These are phyloP conservation scores for Bos indicus DNA, from an alignment of 2,113 vertebrate genomes.

Conservation along the genomic window DNA sequence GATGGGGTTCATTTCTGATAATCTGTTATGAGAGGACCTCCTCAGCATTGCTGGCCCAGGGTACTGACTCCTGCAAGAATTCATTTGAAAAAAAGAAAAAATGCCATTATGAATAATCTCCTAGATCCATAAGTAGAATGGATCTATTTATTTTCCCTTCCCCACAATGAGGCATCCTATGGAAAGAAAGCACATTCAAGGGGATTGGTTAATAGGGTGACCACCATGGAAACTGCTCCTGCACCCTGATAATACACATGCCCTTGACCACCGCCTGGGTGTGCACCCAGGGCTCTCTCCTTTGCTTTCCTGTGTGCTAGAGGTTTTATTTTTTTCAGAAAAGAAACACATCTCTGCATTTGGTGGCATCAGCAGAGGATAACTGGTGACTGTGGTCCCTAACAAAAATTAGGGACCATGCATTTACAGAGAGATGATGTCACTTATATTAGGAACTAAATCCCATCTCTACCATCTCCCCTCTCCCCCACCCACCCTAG, in stretches of 20 bases:
- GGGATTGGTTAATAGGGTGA: neutral
- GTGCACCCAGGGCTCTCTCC: neutral
- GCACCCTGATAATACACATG: neutral
- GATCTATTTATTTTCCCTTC: neutral
- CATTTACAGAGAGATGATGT: neutral
- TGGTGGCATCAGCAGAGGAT: neutral
- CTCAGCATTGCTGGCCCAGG: neutral
- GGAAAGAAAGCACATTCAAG: neutral
- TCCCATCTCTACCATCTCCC: accelerated
- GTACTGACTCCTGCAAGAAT: neutral
- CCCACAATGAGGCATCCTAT: neutral
- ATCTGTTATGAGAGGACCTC: neutral
- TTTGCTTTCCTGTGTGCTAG: too few species aligned
- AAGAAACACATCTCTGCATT: neutral
- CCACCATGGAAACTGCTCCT: neutral
- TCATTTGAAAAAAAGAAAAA: neutral
- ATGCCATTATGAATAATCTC: neutral
- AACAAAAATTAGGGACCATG: neutral
- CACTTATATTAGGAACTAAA: neutral
- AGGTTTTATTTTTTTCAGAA: neutral
- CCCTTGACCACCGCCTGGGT: accelerated
- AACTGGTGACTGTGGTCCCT: neutral
- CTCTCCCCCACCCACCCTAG: neutral
- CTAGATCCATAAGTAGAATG: neutral
- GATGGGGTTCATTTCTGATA: neutral